phyloP scores from a whole-genome alignment of 1,140 invertebrate species.

The Drosophila sproati region DNA sequence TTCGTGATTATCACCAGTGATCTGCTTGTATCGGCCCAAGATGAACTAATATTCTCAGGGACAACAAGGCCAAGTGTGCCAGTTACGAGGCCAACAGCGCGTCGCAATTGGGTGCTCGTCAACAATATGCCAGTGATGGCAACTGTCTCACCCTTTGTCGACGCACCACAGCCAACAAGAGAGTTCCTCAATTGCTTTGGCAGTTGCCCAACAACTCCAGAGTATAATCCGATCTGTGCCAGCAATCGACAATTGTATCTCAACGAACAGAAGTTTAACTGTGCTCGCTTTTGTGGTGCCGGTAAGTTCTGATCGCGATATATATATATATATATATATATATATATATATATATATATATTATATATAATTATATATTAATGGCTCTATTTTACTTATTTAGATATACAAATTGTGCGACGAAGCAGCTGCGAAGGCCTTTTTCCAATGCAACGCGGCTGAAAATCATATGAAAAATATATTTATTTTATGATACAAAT shows the following conservation, averaged over 20 bases:
- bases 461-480: slow-evolving; percentile 12
- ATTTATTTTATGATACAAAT: slow-evolving; percentile 21
- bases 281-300: slow-evolving; percentile 87
- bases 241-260: slow-evolving; percentile 87
- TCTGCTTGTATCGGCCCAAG: slow-evolving; percentile 25
- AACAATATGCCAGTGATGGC: slow-evolving; percentile 61
- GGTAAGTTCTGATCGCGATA: slow-evolving; percentile 74
- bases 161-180: slow-evolving; percentile 57
- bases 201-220: slow-evolving; percentile 85
- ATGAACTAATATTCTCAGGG: slow-evolving; percentile 45
- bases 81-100: slow-evolving; percentile 13
- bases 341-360: too few relatives aligned
- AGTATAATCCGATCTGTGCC: slow-evolving; percentile 91
- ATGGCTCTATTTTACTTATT: slow-evolving; percentile 29
- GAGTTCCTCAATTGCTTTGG: slow-evolving; percentile 83
- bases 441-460: slow-evolving; percentile 75
- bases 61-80: slow-evolving; percentile 1
- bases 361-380: neutral
- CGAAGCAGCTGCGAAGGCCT: slow-evolving; percentile 74
- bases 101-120: slow-evolving; percentile 60
- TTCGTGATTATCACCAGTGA: slow-evolving; percentile 14
- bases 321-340: too few relatives aligned
- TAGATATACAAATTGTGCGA: slow-evolving; percentile 76
- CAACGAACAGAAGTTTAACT: slow-evolving; percentile 87
- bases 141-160: slow-evolving; percentile 59